A percentile compares a stretch with the other conserved stretches of the same genome.
These are phyloP conservation scores for Eumeta japonica DNA, from an alignment of 1,140 invertebrate species.

Conservation along the genomic window DNA sequence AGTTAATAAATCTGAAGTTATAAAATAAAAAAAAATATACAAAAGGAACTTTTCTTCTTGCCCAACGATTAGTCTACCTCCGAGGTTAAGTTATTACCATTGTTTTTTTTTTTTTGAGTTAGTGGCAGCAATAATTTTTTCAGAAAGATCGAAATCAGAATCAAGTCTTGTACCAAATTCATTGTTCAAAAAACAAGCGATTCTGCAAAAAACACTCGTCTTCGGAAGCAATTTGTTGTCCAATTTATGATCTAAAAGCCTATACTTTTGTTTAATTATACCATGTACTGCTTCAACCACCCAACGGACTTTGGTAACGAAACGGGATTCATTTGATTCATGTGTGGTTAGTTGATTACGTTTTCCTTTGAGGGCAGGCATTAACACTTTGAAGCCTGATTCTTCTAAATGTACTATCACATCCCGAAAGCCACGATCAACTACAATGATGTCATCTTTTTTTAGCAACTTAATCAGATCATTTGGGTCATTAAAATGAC, in stretches of 20 bases:
- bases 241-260: constrained; percentile 17
- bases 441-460: no score
- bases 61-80: background rate
- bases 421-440: constrained; percentile 30
- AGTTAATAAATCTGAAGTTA: no score
- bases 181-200: constrained; percentile 1
- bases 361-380: constrained; percentile 28
- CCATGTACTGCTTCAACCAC: constrained; percentile 37
- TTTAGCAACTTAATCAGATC: no score
- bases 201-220: constrained; percentile 10
- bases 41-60: no score
- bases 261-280: constrained; percentile 20
- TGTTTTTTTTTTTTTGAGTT: background rate
- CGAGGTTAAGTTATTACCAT: background rate
- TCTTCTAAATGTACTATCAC: constrained; percentile 11
- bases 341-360: constrained; percentile 20
- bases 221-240: constrained; percentile 22
- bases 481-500: constrained; percentile 15
- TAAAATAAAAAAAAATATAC: no score
- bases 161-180: no score
- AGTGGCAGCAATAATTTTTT: no score
- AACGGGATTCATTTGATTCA: constrained; percentile 29
- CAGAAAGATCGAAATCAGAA: no score
- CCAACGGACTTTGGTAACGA: constrained; percentile 34
- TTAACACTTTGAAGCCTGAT: constrained; percentile 15